Evolutionary conservation across 2,888 invertebrate species (phyloP), one percentile per base, ranked within the genome.

Genomic region (Aspidiotus rigidus): DNA sequence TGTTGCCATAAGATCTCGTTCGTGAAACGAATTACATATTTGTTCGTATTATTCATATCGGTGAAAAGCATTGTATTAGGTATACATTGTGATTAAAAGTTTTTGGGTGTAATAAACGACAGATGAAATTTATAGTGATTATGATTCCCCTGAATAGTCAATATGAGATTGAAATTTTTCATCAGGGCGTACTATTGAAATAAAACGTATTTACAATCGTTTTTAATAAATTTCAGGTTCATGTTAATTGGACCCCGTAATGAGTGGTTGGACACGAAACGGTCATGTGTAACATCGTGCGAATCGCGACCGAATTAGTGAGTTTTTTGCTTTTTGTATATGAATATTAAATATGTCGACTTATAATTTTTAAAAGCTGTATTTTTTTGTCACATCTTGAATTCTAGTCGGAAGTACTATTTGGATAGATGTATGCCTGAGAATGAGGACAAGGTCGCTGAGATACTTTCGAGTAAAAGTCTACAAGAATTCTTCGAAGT

Each of bases 341-440:
- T 28, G 28, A 28, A 28, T 28, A 28, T 28, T 28, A 5, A 28
- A 28, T 28, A 28, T 28, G 1, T 28, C 5, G 28, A 28, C 28
- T 28, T 28, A 28, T 28, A 28, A 28, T 28, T 28, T 28, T 28
- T 28, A 28, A 28, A 28, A 28, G 5, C 28, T 5, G 1, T 28
- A 28, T 28, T 28, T 28, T 28, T 28, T 1, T 28, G 28, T 28
- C 28, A 28, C 5, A 28, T 28, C 28, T 28, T 5, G 28, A 66
- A 55, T 73, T 80, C 64, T 75, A 84, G 83, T 71, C 75, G 77
- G 59, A 73, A 76, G 72, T 80, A 83, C 73, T 75, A 28, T 28
- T 28, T 83, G 28, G 82, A 83, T 72, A 79, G 84, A 66, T 84
- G 84, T 74, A 75, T 84, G 59, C 80, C 80, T 10, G 78, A 79